Evolutionary conservation across 2,797 vertebrate genomes (phyloP).

Genomic region (Anomalospiza imberbis): DNA sequence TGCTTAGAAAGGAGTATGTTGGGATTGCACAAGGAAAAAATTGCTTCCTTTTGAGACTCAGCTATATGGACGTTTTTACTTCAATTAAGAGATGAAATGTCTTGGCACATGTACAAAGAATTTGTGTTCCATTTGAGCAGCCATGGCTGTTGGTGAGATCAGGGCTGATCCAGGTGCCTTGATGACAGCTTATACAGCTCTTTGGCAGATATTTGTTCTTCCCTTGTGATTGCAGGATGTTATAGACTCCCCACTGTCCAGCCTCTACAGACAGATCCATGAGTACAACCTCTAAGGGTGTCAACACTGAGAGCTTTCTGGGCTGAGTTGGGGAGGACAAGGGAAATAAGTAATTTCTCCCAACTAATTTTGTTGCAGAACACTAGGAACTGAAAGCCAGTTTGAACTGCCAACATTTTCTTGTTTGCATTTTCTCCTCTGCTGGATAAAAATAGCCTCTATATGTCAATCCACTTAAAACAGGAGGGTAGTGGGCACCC

Average conservation of each 20-base stretch:
- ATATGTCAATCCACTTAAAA: background rate
- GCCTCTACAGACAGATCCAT: background rate
- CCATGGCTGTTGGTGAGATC: slow-evolving; percentile 9
- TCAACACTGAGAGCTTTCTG: background rate
- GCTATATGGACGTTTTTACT: background rate
- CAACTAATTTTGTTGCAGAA: background rate
- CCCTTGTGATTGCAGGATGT: background rate
- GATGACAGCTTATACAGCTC: background rate
- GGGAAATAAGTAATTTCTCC: background rate
- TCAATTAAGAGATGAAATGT: slow-evolving; percentile 15
- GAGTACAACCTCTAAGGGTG: background rate
- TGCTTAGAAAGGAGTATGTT: background rate
- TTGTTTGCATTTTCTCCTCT: background rate
- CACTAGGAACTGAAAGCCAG: background rate
- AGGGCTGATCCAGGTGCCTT: background rate
- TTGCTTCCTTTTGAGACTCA: background rate
- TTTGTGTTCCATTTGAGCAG: slow-evolving; percentile 9
- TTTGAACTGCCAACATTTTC: background rate
- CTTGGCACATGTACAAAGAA: background rate
- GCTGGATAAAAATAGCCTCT: background rate
- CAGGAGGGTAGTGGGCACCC: background rate
- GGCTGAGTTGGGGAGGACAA: background rate
- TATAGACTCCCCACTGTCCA: background rate
- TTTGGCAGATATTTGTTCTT: slow-evolving; percentile 6
- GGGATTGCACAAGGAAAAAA: background rate